Evolutionary conservation across 2,113 vertebrate genomes (phyloP).

Genomic region (Hirundichthys speculiger): DNA sequence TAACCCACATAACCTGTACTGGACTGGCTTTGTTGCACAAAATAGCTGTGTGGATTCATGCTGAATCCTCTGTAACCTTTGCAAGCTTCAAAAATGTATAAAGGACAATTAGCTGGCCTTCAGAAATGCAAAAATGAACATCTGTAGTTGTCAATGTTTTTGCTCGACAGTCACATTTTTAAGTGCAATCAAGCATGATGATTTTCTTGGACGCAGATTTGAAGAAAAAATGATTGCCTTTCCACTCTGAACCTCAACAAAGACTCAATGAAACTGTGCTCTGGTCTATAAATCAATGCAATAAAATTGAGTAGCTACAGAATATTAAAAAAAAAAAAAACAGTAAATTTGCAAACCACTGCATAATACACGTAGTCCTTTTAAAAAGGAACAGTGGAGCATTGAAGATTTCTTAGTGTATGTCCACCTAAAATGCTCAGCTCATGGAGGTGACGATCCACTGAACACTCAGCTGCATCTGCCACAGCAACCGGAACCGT

Average conservation of each 20-base stretch:
- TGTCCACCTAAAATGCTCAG: not conserved
- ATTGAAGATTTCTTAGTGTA: not conserved
- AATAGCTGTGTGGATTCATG: not conserved
- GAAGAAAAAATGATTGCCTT: not conserved
- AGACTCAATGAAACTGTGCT: too few relatives aligned
- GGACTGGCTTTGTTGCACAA: conserved; percentile 7
- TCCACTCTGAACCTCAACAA: conserved; percentile 7
- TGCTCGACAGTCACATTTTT: conserved; percentile 20
- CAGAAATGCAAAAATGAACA: conserved; percentile 14
- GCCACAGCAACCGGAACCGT: conserved; percentile 1
- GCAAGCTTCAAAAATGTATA: conserved; percentile 16
- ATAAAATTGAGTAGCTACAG: too few relatives aligned
- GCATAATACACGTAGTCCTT: conserved; percentile 10
- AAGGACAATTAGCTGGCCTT: conserved; percentile 2
- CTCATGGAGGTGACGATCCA: conserved; percentile 20
- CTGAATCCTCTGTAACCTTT: not conserved
- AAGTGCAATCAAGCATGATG: conserved; percentile 10
- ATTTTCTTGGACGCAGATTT: conserved; percentile 35
- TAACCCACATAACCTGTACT: conserved; percentile 1
- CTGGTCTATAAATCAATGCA: too few relatives aligned
- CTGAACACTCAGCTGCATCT: conserved; percentile 35
- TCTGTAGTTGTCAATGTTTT: conserved; percentile 25
- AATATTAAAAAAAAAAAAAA: too few relatives aligned
- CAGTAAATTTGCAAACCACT: too few relatives aligned
- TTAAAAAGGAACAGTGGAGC: not conserved